A percentile compares a stretch with the other conserved stretches of the same genome.
These are phyloP conservation scores for Hypocryptadius cinnamomeus DNA, from an alignment of 2,113 vertebrate genomes.

Conservation along the genomic window DNA sequence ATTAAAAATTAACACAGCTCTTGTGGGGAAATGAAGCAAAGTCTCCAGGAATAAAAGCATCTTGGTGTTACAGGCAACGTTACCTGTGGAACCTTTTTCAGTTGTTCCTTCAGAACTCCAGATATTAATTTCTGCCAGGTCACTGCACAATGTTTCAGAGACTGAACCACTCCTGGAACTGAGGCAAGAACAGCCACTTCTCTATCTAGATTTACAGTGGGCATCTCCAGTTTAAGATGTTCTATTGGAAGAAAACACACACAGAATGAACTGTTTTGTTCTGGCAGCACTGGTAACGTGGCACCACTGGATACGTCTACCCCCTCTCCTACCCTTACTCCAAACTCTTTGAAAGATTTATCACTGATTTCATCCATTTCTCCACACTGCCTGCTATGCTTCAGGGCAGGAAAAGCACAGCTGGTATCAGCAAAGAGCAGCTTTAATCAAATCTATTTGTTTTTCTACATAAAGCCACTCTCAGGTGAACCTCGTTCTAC, in stretches of 20 bases:
- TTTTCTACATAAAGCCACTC: background rate
- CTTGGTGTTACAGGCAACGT: background rate
- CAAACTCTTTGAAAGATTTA: background rate
- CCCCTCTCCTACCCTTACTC: background rate
- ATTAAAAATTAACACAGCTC: background rate
- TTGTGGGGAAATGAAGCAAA: background rate
- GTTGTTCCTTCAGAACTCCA: constrained; percentile 71
- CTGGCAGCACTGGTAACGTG: fast-evolving
- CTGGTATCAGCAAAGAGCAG: background rate
- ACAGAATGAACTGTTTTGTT: background rate
- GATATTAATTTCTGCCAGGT: constrained; percentile 86
- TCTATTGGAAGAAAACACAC: constrained; percentile 47
- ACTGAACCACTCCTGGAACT: constrained; percentile 63
- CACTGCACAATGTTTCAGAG: constrained; percentile 77
- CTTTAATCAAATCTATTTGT: background rate
- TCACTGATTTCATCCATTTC: background rate
- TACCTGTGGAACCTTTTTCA: constrained; percentile 84
- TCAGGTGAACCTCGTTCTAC: background rate
- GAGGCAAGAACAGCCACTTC: constrained; percentile 64
- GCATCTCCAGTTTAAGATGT: constrained; percentile 78
- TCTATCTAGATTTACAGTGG: constrained; percentile 72
- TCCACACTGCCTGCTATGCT: background rate
- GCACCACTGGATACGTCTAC: background rate
- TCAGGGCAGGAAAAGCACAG: background rate
- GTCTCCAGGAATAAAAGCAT: background rate